Evolutionary conservation across 2,113 vertebrate species (phyloP), one percentile per base, ranked within the genome.

Genomic region (Myanophis thanlyinensis): DNA sequence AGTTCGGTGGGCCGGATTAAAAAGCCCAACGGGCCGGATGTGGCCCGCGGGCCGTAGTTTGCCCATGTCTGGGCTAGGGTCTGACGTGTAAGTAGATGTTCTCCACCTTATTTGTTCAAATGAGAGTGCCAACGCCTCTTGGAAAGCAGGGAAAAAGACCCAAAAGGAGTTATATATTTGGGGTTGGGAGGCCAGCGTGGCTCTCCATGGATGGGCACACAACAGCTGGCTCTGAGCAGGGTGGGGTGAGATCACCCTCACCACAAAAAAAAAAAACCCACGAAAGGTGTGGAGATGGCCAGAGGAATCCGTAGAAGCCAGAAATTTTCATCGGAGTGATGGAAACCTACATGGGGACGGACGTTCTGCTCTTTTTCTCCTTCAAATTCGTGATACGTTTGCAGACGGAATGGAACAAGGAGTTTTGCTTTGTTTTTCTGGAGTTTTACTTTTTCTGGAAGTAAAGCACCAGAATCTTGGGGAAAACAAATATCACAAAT

Each of bases 81-180:
- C n/a, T 23, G 49, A 35, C 18, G n/a, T 25, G 35, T 93, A 9
- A 94, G 93, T 47, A 94, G 92, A 94, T 88, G 90, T 95, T 91
- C 93, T 95, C 87, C 90, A 67, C 59, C 93, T 93, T 67, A 1
- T 4, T 44, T 84, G 35, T 35, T 49, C 11, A 25, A 59, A 62
- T 48, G 3, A 59, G 52, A 86, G 84, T 47, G 23, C 53, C 44
- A 25, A 23, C 4, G 1, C 15, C 2, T 54, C 23, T 85, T 35
- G 35, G 48, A n/a, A 89, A 67, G 20, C 27, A 48, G 23, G 8
- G 8, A n/a, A 30, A 18, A n/a, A n/a, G n/a, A n/a, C n/a, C 46
- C 47, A 49, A 47, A 25, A 44, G 0, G 4, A 84, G n/a, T 44
- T 90, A 52, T 23, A 23, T 51, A n/a, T 73, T 8, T 59, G 49